phyloP scores from a whole-genome alignment of 1,140 invertebrate species.

The Drosophila bifasciata region DNA sequence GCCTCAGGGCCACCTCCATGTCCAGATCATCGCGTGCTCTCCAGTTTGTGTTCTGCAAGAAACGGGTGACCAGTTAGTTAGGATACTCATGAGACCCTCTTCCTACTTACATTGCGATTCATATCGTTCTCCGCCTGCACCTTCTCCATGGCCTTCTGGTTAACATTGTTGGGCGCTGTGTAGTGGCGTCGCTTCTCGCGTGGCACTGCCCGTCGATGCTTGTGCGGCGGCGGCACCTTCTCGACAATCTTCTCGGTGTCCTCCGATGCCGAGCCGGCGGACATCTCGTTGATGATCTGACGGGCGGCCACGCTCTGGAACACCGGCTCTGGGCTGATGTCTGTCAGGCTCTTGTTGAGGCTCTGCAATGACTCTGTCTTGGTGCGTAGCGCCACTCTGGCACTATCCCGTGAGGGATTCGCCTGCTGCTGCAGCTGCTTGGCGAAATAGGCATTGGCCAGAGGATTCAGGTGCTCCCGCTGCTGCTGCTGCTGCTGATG shows the following conservation, averaged over 20 bases:
- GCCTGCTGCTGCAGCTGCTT: slow-evolving; percentile 76
- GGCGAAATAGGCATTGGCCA: slow-evolving; percentile 81
- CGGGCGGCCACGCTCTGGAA: slow-evolving; percentile 93
- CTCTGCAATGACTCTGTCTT: slow-evolving; percentile 83
- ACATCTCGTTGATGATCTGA: slow-evolving; percentile 93
- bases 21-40: slow-evolving; percentile 93
- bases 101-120: slow-evolving; percentile 85
- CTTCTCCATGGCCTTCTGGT: slow-evolving; percentile 86
- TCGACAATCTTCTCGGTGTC: slow-evolving; percentile 82
- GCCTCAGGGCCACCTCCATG: slow-evolving; percentile 91
- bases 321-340: slow-evolving; percentile 86
- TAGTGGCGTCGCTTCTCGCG: slow-evolving; percentile 93
- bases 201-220: slow-evolving; percentile 88
- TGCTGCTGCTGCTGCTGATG: slow-evolving; percentile 40
- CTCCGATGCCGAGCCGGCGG: slow-evolving; percentile 85
- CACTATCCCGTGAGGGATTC: slow-evolving; percentile 67
- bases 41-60: slow-evolving; percentile 85
- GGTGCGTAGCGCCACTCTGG: slow-evolving; percentile 68
- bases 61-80: neutral
- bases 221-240: slow-evolving; percentile 80
- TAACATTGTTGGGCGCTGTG: slow-evolving; percentile 91
- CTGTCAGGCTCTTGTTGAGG: slow-evolving; percentile 81
- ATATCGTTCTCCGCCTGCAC: slow-evolving; percentile 85
- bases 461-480: slow-evolving; percentile 74
- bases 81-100: neutral